These are phyloP conservation scores for Setipinna tenuifilis DNA, from an alignment of 2,797 vertebrate species.

Conservation along the genomic window DNA sequence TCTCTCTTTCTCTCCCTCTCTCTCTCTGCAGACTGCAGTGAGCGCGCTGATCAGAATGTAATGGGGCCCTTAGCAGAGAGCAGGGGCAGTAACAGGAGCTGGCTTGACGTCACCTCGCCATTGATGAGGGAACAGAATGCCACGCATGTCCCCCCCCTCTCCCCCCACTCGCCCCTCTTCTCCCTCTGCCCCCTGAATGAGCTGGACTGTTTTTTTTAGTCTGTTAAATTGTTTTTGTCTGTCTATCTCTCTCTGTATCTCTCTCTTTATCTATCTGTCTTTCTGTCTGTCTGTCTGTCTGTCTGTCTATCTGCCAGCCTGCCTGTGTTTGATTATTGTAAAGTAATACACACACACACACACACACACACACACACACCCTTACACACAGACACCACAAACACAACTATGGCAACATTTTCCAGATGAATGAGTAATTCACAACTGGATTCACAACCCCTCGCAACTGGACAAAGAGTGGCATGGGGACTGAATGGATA, in stretches of 20 bases:
- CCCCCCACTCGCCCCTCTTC: neutral
- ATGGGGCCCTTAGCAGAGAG: conserved; percentile 17
- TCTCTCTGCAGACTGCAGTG: neutral
- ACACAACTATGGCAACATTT: neutral
- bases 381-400: neutral
- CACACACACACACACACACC: no score
- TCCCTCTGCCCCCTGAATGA: no score
- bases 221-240: neutral
- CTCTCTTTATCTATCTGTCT: neutral
- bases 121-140: conserved; percentile 17
- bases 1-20: neutral
- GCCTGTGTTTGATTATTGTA: no score
- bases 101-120: neutral
- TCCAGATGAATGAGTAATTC: neutral
- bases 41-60: conserved; percentile 30
- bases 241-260: neutral
- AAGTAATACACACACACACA: no score
- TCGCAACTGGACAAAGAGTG: neutral
- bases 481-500: neutral
- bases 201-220: neutral
- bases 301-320: neutral
- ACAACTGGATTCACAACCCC: neutral
- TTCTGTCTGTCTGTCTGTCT: neutral
- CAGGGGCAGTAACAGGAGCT: conserved; percentile 21
- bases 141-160: neutral